These are phyloP conservation scores for Cataglyphis albicans DNA, from an alignment of 2,888 invertebrate genomes.

Conservation along the genomic window DNA sequence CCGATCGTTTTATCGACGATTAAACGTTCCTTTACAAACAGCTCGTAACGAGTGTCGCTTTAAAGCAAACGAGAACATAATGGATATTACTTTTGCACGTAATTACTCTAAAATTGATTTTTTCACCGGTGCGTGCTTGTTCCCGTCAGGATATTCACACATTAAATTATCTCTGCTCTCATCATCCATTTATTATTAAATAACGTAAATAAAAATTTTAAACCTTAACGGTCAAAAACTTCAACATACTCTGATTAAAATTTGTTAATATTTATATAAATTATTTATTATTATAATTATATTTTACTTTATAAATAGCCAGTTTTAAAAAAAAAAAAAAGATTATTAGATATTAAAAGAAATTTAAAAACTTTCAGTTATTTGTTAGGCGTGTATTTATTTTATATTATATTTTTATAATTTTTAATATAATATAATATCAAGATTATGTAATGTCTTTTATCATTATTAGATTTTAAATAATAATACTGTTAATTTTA, in stretches of 20 bases:
- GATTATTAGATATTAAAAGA: background rate
- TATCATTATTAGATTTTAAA: background rate
- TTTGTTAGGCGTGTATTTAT: background rate
- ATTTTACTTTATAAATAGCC: background rate
- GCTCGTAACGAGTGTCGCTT: constrained; percentile 20
- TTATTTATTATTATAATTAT: background rate
- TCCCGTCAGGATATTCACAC: constrained; percentile 1
- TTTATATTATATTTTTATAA: background rate
- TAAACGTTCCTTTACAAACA: constrained; percentile 24
- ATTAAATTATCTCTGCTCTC: constrained; percentile 4
- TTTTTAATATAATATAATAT: background rate
- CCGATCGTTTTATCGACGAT: constrained; percentile 15
- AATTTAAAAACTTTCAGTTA: background rate
- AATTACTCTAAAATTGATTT: constrained; percentile 45
- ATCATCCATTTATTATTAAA: background rate
- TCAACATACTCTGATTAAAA: background rate
- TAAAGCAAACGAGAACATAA: constrained; percentile 19
- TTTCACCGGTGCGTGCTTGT: constrained; percentile 9
- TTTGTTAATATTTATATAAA: too few relatives aligned
- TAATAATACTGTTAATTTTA: background rate
- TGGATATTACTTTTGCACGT: background rate
- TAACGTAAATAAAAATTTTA: background rate
- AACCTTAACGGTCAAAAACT: background rate
- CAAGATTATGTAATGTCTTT: background rate
- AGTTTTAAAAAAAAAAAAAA: background rate